Conservation (phyloP, 2,113 vertebrate species). For the Illadopsis cleaveri region DNA sequence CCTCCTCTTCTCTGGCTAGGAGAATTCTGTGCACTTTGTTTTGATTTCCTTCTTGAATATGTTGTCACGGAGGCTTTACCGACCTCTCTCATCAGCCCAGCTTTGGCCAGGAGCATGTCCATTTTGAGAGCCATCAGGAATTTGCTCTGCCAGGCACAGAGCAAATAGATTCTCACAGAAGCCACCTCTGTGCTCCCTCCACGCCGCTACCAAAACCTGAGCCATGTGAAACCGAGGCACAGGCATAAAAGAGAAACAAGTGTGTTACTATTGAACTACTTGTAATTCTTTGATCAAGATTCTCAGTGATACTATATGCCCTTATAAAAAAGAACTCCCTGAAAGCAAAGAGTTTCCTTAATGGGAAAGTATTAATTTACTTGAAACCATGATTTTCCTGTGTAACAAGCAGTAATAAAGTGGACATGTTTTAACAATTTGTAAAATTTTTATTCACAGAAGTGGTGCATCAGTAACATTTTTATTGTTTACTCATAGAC, state of each 20-base stretch:
- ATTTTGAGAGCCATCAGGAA: not conserved
- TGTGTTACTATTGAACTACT: not conserved
- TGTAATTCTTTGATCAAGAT: not conserved
- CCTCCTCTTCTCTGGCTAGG: not conserved
- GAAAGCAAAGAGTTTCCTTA: not conserved
- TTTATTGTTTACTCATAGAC: not conserved
- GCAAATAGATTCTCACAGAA: not conserved
- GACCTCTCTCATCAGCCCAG: not conserved
- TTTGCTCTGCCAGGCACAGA: not conserved
- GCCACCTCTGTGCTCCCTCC: rapidly evolving
- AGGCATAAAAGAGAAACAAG: not conserved
- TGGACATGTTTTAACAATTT: not conserved
- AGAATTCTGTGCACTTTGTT: not conserved
- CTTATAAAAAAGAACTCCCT: not conserved
- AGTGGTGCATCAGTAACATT: not conserved
- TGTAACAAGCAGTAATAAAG: not conserved
- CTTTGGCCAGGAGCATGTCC: not conserved
- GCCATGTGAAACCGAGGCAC: not conserved
- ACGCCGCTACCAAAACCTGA: not conserved
- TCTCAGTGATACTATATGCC: not conserved
- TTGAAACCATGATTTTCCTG: not conserved
- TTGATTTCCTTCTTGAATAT: not conserved
- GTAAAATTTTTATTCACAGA: not conserved
- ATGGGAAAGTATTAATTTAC: not conserved
- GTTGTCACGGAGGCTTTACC: not conserved